Base-by-base conservation (phyloP, 2,797 vertebrate species). In the Amniataba percoides region DNA sequence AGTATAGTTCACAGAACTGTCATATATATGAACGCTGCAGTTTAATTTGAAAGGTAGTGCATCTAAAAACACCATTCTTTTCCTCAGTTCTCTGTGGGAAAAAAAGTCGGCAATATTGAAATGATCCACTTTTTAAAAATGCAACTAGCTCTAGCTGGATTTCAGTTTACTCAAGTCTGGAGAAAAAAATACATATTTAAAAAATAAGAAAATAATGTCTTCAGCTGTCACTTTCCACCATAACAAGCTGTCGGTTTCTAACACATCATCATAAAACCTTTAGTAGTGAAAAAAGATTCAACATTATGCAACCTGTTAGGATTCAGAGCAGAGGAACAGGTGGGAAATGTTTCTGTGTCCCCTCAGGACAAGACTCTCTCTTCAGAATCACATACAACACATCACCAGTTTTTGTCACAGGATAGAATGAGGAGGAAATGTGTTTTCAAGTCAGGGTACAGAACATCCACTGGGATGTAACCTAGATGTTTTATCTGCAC, bases 401-500 rank as follows among this genome's bases (percentile, higher is more conserved):
- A 89, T 85, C 84, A 82, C 48, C 34, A 79, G 52, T 59, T 74
- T 77, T 74, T 78, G 75, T 89, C 72, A 81, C 43, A 36, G 64
- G 62, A 78, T 74, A 56, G 67, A 90, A 89, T 60, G 75, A 78
- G 82, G 79, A 36, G 59, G 59, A 79, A 76, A 84, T 71, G 57
- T 71, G 76, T 75, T 85, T 31, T 87, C 66, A 80, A 83, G 72
- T 74, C 73, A 59, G 71, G 72, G 73, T 74, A 85, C 65, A 80
- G 71, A 71, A 19, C 76, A 23, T 93, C 89, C 87, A 67, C 49
- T 12, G 86, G 91, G 89, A 93, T 58, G 77, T 89, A 89, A 91
- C 90, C 92, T 84, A 91, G 87, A 92, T 91, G 87, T 89, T 90
- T 85, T 83, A 88, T 91, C 87, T 80, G 66, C 69, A 66, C 71